A percentile compares a stretch with the other conserved stretches of the same genome.
Conservation (phyloP, 2,113 vertebrate genomes). For the Pelusios castaneus region DNA sequence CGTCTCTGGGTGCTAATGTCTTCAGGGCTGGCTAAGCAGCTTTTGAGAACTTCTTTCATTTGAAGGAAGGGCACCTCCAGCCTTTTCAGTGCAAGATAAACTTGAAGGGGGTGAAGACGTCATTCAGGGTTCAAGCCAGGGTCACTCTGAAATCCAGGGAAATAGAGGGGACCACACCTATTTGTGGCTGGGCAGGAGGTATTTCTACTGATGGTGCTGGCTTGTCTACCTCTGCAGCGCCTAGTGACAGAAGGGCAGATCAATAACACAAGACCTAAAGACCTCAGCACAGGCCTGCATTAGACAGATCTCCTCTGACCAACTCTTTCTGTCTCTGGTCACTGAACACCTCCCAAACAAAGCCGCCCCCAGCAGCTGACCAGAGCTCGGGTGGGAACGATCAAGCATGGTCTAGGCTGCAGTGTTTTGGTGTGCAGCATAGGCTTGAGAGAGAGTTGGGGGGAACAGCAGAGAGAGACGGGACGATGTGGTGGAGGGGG, state of each 20-base stretch:
- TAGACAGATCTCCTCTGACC: not conserved
- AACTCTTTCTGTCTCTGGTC: not conserved
- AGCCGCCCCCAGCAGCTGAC: too few relatives aligned
- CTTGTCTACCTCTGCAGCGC: not conserved
- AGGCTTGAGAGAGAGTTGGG: not conserved
- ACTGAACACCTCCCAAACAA: not conserved
- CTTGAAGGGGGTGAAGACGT: fast-evolving
- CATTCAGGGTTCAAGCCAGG: not conserved
- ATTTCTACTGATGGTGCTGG: not conserved
- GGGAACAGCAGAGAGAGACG: not conserved
- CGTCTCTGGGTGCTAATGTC: too few relatives aligned
- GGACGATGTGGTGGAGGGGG: not conserved
- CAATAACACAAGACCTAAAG: not conserved
- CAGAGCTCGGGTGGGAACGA: not conserved
- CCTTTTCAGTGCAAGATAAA: not conserved
- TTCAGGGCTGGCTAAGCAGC: too few relatives aligned
- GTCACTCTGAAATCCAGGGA: too few relatives aligned
- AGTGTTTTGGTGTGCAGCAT: not conserved
- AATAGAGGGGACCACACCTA: not conserved
- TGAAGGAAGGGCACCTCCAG: fast-evolving
- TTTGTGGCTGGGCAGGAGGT: not conserved
- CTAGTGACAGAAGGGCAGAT: not conserved
- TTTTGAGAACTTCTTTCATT: not conserved
- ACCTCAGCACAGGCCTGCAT: not conserved
- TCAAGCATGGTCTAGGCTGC: not conserved